Percentiles rank a stretch among this genome's conserved stretches.
Evolutionary conservation across 2,888 invertebrate genomes (phyloP).

Genomic region (Oligia fasciuncula): DNA sequence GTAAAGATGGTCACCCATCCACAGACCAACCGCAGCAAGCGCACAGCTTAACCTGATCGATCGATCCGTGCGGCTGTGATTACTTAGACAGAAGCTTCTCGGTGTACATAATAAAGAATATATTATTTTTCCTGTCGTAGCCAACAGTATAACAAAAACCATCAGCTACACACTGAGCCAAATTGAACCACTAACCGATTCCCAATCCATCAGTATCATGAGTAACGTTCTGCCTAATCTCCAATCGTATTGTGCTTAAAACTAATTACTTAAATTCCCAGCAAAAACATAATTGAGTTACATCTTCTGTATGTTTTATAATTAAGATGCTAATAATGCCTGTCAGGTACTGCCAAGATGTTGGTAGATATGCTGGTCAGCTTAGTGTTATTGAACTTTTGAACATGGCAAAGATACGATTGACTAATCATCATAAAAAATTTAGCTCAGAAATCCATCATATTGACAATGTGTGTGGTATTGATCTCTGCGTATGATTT

Average conservation of each 20-base stretch:
- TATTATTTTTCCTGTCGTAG: not conserved
- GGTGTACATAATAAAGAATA: no score
- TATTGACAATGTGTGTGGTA: not conserved
- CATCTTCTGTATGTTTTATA: constrained; percentile 74
- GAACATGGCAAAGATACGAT: constrained; percentile 4
- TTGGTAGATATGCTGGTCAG: constrained; percentile 40
- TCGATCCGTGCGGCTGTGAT: no score
- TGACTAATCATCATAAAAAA: constrained; percentile 3
- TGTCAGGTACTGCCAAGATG: constrained; percentile 61
- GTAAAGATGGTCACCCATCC: no score
- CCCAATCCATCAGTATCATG: constrained; percentile 3
- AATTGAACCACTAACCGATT: not conserved
- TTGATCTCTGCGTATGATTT: not conserved
- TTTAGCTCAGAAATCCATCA: constrained; percentile 10
- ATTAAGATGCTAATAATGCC: constrained; percentile 72
- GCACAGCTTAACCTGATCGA: no score
- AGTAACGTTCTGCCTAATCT: constrained; percentile 6
- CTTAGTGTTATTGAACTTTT: constrained; percentile 66
- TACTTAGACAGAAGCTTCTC: no score
- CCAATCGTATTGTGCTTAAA: constrained; percentile 31
- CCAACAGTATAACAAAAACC: no score
- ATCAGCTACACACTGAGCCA: no score
- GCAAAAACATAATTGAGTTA: constrained; percentile 83
- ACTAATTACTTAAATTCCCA: constrained; percentile 68
- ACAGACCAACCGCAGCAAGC: no score